These are phyloP conservation scores for Mohoua ochrocephala DNA, from an alignment of 2,113 vertebrate species.

Conservation along the genomic window DNA sequence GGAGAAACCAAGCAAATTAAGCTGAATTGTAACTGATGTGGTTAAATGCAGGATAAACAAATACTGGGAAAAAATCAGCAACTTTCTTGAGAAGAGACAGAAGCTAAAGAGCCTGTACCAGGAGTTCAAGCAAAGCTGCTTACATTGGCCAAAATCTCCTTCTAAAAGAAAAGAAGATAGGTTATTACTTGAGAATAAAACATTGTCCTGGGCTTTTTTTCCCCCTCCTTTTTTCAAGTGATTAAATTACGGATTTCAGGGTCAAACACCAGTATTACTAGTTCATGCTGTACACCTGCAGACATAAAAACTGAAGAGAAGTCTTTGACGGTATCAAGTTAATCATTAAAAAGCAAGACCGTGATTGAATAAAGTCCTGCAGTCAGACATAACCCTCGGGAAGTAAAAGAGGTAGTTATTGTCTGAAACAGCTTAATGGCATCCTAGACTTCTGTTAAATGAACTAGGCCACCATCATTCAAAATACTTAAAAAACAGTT, in stretches of 20 bases:
- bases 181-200: background rate
- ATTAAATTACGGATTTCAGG: conserved; percentile 10
- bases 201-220: background rate
- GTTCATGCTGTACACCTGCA: background rate
- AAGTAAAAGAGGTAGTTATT: background rate
- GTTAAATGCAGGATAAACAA: background rate
- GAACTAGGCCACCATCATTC: background rate
- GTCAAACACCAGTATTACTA: background rate
- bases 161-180: background rate
- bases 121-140: background rate
- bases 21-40: background rate
- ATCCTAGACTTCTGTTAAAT: background rate
- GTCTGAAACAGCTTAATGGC: background rate
- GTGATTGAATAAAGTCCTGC: background rate
- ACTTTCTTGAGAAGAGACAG: background rate
- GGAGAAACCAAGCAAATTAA: background rate
- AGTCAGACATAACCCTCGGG: background rate
- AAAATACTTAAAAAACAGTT: background rate
- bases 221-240: background rate
- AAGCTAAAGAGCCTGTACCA: background rate
- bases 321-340: background rate
- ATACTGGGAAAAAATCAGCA: background rate
- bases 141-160: background rate
- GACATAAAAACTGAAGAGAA: background rate
- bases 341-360: background rate